phyloP scores from a whole-genome alignment of 1,140 invertebrate species.

The Hyphantria cunea region DNA sequence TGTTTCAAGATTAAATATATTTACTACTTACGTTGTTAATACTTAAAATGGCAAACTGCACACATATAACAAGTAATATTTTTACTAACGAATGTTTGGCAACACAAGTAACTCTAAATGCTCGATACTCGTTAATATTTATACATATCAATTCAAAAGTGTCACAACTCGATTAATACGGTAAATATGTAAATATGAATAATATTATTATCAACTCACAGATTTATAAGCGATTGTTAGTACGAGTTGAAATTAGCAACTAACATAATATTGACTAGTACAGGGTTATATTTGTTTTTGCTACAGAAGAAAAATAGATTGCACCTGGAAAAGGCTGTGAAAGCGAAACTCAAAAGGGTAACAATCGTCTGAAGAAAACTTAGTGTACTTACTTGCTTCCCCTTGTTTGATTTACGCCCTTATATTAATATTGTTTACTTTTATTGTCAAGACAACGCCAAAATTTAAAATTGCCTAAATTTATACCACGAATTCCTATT shows the following conservation, averaged over 20 bases:
- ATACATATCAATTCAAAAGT: background rate
- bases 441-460: constrained; percentile 45
- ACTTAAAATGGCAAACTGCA: no score
- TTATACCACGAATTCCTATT: background rate
- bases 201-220: background rate
- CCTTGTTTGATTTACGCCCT: constrained; percentile 64
- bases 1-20: background rate
- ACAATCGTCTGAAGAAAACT: constrained; percentile 58
- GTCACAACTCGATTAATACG: background rate
- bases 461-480: constrained; percentile 17
- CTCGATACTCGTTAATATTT: no score
- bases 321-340: constrained; percentile 78
- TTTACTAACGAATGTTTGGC: background rate
- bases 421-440: constrained; percentile 53
- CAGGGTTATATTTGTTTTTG: constrained; percentile 75
- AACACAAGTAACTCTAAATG: no score
- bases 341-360: constrained; percentile 79
- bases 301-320: constrained; percentile 82
- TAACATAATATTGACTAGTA: constrained; percentile 47
- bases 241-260: constrained; percentile 5
- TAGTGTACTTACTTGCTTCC: constrained; percentile 75
- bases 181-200: background rate
- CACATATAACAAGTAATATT: background rate
- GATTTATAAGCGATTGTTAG: background rate
- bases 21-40: background rate